Base-by-base conservation (phyloP, 2,113 vertebrate genomes). In the Coturnix japonica region DNA sequence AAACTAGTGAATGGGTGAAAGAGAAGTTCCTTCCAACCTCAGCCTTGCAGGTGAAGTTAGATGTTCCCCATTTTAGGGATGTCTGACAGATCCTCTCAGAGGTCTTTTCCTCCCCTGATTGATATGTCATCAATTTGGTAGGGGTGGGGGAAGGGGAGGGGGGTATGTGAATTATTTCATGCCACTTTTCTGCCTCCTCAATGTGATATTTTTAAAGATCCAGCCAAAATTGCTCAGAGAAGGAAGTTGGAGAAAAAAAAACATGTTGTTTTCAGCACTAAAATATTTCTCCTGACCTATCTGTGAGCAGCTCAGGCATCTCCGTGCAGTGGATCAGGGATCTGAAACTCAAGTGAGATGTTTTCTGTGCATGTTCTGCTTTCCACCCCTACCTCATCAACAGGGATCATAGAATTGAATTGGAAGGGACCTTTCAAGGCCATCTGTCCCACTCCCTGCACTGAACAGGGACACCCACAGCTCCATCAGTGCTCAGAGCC, bases 171-270 rank as follows among this genome's bases (percentile, higher is more conserved):
- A n/a, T 78, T 75, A 71, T 83, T 85, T 82, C 4, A 0, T 88
- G 85, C 85, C 82, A 90, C 73, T 73, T 95, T 89, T 95, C 85
- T 96, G 90, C 87, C 90, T 94, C 88, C 73, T 95, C 91, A 91
- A 57, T 90, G 64, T 53, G 82, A 85, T 95, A 88, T 91, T 91
- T 93, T 93, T 83, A 75, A 95, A 83, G 73, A 80, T 71, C 61
- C 82, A 91, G 88, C 82, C 91, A 88, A 90, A 95, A 88, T 46
- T 47, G 49, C 77, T 90, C 61, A 13, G 88, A 78, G 73, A 37
- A 94, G 87, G 87, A 94, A 95, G 56, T 82, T 94, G 83, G 65
- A 83, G 87, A 78, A 95, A 81, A 95, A 91, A 95, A 93, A 95
- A 86, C 61, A 90, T 67, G 61, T 87, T 87, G 90, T 89, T 96